A percentile compares a stretch with the other conserved stretches of the same genome.
Conservation (phyloP, 1,140 invertebrate species). For the Drosophila arizonae region DNA sequence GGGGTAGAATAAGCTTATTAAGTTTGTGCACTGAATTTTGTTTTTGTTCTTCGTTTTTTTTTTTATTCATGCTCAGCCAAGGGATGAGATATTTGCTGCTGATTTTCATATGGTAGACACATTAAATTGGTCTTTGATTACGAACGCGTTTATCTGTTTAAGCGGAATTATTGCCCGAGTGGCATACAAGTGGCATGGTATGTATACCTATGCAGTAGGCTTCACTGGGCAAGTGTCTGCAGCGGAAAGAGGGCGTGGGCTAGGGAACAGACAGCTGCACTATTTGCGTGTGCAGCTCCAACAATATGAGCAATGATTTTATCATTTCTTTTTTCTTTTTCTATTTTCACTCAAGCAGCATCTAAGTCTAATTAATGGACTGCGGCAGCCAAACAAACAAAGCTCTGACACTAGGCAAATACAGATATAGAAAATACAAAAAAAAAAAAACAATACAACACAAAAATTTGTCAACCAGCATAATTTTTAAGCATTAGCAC, state of each 20-base stretch:
- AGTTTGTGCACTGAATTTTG: slow-evolving; percentile 30
- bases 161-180: slow-evolving; percentile 75
- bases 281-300: slow-evolving; percentile 11
- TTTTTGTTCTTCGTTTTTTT: background rate
- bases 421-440: background rate
- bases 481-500: slow-evolving; percentile 76
- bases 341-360: slow-evolving; percentile 2
- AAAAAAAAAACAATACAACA: background rate
- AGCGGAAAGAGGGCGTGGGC: background rate
- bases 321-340: slow-evolving; percentile 31
- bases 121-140: slow-evolving; percentile 73
- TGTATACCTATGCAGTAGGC: slow-evolving; percentile 32
- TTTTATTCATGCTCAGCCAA: background rate
- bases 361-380: slow-evolving; percentile 73
- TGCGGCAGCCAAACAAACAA: slow-evolving; percentile 48
- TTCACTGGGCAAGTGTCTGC: slow-evolving; percentile 45
- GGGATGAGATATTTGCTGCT: slow-evolving; percentile 1
- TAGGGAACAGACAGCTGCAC: slow-evolving; percentile 52
- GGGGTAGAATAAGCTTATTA: slow-evolving; percentile 74
- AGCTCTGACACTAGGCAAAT: slow-evolving; percentile 11
- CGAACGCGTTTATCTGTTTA: slow-evolving; percentile 72
- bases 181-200: slow-evolving; percentile 31
- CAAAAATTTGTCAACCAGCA: slow-evolving; percentile 75
- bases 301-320: slow-evolving; percentile 8
- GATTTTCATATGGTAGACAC: slow-evolving; percentile 32